Conservation (phyloP, 2,113 vertebrate species). For the Condylura cristata region DNA sequence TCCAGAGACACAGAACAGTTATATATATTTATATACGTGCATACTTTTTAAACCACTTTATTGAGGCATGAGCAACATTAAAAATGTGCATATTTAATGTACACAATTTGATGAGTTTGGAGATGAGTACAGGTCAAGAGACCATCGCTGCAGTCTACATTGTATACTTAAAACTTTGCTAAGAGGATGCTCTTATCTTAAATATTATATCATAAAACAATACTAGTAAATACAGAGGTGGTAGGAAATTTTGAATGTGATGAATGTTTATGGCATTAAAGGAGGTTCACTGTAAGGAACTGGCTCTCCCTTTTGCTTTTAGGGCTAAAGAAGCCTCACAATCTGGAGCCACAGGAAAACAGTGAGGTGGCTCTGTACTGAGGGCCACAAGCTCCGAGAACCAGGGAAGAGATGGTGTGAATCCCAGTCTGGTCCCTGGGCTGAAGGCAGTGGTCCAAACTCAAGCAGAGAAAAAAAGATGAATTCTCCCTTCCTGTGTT, state of each 20-base stretch:
- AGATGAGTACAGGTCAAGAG: background rate
- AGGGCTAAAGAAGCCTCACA: background rate
- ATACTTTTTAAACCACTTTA: background rate
- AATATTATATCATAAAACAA: conserved; percentile 3
- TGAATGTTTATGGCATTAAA: background rate
- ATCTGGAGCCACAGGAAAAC: background rate
- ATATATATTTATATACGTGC: background rate
- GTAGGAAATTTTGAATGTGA: background rate
- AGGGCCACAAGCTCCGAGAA: background rate
- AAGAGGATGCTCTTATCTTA: background rate
- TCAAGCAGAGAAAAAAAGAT: background rate
- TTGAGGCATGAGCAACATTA: background rate
- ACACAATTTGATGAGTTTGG: background rate
- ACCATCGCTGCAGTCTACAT: background rate
- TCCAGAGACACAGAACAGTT: background rate
- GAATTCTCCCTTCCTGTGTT: background rate
- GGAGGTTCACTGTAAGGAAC: background rate
- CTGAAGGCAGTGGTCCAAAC: background rate
- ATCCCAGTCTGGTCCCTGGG: background rate
- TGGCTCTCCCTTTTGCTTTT: background rate
- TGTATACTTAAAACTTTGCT: background rate
- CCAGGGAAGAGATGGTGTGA: background rate
- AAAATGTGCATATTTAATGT: background rate
- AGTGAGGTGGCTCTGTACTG: too few species aligned
- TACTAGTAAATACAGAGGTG: background rate